Evolutionary conservation across 2,797 vertebrate genomes (phyloP).

Genomic region (Alosa sapidissima): DNA sequence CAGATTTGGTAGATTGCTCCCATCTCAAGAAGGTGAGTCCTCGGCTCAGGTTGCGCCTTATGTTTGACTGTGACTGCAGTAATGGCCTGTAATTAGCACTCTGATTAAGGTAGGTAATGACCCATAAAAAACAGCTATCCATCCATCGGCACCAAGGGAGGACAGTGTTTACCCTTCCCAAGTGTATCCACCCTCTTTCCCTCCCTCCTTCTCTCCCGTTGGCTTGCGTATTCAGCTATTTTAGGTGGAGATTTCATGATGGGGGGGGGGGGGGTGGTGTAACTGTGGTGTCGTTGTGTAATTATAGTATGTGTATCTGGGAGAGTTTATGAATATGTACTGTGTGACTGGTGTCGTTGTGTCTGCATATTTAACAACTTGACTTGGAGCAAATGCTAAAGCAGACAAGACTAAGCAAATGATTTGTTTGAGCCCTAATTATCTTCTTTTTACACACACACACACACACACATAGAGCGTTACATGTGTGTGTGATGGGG

Average conservation of each 20-base stretch:
- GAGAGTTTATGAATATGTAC: no score
- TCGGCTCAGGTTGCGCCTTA: neutral
- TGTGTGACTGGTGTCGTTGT: no score
- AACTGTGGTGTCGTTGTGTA: no score
- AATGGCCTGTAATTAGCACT: conserved; percentile 69
- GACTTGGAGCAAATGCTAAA: neutral
- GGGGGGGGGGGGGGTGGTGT: neutral
- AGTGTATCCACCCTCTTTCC: neutral
- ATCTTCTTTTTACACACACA: neutral
- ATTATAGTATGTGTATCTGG: neutral
- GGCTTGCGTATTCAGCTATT: neutral
- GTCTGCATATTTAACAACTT: neutral
- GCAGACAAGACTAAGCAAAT: neutral
- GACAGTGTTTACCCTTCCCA: neutral
- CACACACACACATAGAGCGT: neutral
- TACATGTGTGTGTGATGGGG: neutral
- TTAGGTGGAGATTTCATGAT: conserved; percentile 43
- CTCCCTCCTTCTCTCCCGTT: neutral
- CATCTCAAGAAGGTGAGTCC: neutral
- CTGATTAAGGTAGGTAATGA: conserved; percentile 73
- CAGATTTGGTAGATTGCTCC: neutral
- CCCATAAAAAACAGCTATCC: conserved; percentile 56
- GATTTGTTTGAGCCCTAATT: neutral
- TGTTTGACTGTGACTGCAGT: conserved; percentile 30
- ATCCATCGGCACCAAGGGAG: neutral